These are phyloP conservation scores for Spondyliosoma cantharus DNA, from an alignment of 2,797 vertebrate species.

Conservation along the genomic window DNA sequence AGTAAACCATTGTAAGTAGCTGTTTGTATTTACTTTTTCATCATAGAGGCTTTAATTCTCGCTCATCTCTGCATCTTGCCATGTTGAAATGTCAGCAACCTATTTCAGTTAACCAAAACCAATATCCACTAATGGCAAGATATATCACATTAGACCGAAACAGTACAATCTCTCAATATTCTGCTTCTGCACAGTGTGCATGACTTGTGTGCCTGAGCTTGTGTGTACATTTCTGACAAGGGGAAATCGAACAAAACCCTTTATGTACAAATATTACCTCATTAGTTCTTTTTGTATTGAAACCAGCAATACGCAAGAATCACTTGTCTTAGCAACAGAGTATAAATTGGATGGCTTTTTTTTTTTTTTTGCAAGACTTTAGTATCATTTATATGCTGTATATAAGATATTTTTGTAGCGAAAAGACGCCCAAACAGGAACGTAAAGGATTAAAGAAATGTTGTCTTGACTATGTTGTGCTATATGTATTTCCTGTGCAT, in stretches of 20 bases:
- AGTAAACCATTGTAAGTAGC: conserved; percentile 71
- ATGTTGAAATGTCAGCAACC: conserved; percentile 50
- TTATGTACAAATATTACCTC: conserved; percentile 99
- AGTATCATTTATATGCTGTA: conserved; percentile 92
- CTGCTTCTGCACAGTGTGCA: conserved; percentile 75
- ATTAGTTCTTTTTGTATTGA: conserved; percentile 94
- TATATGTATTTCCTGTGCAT: conserved; percentile 88
- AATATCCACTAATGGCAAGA: conserved; percentile 48
- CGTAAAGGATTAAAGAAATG: conserved; percentile 84
- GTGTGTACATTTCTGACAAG: conserved; percentile 80
- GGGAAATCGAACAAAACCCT: conserved; percentile 84
- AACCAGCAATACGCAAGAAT: conserved; percentile 83
- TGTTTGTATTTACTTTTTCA: conserved; percentile 86
- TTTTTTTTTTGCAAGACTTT: conserved; percentile 86
- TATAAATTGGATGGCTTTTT: conserved; percentile 86
- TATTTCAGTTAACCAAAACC: conserved; percentile 65
- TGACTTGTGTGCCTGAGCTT: conserved; percentile 78
- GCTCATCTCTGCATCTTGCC: conserved; percentile 49
- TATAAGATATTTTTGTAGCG: conserved; percentile 92
- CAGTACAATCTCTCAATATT: conserved; percentile 48
- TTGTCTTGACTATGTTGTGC: conserved; percentile 81
- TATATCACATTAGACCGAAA: conserved; percentile 40
- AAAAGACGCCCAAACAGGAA: conserved; percentile 85
- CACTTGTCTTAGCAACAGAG: conserved; percentile 86
- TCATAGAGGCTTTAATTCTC: conserved; percentile 60